These are phyloP conservation scores for Eupithecia subfuscata DNA, from an alignment of 2,888 invertebrate species.

Conservation along the genomic window DNA sequence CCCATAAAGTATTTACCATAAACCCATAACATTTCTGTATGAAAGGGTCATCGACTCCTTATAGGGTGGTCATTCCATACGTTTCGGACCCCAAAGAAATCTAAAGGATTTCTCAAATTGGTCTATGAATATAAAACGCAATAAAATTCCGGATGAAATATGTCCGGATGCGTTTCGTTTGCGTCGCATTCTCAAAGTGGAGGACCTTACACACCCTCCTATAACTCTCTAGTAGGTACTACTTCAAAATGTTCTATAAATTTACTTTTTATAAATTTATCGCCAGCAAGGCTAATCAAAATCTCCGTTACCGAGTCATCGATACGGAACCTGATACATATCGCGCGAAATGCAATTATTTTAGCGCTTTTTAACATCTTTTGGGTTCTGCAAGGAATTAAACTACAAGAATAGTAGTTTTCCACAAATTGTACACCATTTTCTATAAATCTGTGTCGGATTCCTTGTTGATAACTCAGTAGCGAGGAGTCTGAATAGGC, in stretches of 20 bases:
- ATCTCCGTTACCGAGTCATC: too few species aligned
- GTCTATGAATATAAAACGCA: slow-evolving; percentile 80
- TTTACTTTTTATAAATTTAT: too few species aligned
- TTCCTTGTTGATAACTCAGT: too few species aligned
- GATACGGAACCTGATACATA: too few species aligned
- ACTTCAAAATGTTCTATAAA: not conserved
- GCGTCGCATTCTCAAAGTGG: slow-evolving; percentile 57
- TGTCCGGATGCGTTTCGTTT: slow-evolving; percentile 71
- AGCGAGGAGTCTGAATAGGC: too few species aligned
- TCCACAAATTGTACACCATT: too few species aligned
- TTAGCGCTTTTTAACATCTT: too few species aligned
- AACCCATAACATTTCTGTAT: slow-evolving; percentile 34
- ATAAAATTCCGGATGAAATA: slow-evolving; percentile 77
- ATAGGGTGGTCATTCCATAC: slow-evolving; percentile 40
- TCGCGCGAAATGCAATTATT: too few species aligned
- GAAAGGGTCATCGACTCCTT: slow-evolving; percentile 41
- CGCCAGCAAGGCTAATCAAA: too few species aligned
- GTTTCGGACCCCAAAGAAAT: slow-evolving; percentile 41
- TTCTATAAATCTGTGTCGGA: too few species aligned
- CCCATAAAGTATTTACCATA: slow-evolving; percentile 32
- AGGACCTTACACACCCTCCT: slow-evolving; percentile 43
- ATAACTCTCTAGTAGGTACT: not conserved
- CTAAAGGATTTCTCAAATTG: slow-evolving; percentile 73
- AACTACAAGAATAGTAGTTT: too few species aligned
- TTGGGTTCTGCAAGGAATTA: too few species aligned